These are phyloP conservation scores for Amphipyra tragopoginis DNA, from an alignment of 2,888 invertebrate genomes.

Conservation along the genomic window DNA sequence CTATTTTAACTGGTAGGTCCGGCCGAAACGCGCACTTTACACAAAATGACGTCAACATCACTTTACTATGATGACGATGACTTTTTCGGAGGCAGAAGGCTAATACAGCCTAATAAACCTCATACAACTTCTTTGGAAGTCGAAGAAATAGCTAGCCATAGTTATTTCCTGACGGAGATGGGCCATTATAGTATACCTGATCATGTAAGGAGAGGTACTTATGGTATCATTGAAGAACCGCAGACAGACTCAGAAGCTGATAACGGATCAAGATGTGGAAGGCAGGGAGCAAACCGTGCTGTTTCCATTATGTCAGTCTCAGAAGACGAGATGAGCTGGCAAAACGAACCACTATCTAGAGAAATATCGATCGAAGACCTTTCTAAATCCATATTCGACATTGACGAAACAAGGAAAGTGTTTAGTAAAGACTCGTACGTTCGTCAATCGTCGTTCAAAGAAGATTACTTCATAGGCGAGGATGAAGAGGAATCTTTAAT, in stretches of 20 bases:
- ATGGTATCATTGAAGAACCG: constrained; percentile 88
- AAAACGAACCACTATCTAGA: constrained; percentile 87
- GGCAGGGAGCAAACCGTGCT: constrained; percentile 82
- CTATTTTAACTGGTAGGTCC: constrained; percentile 91
- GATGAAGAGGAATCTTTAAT: constrained; percentile 83
- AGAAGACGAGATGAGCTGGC: constrained; percentile 91
- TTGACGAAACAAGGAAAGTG: constrained; percentile 86
- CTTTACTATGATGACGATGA: constrained; percentile 89
- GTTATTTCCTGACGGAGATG: constrained; percentile 89
- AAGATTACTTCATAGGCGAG: constrained; percentile 81
- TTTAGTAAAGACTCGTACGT: constrained; percentile 86
- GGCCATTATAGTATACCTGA: constrained; percentile 85
- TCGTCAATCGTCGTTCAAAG: constrained; percentile 85
- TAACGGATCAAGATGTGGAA: constrained; percentile 74
- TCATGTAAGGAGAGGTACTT: constrained; percentile 81
- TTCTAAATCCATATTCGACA: constrained; percentile 87
- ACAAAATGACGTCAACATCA: constrained; percentile 91
- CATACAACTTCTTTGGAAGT: constrained; percentile 89
- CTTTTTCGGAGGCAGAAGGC: constrained; percentile 77
- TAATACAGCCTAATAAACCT: constrained; percentile 85
- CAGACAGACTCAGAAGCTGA: constrained; percentile 87
- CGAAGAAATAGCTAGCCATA: constrained; percentile 91
- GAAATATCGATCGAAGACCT: constrained; percentile 91
- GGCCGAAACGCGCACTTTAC: constrained; percentile 91
- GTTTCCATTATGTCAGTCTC: constrained; percentile 92